Base-by-base conservation (phyloP, 2,888 invertebrate species). In the Allolobophora icterica region DNA sequence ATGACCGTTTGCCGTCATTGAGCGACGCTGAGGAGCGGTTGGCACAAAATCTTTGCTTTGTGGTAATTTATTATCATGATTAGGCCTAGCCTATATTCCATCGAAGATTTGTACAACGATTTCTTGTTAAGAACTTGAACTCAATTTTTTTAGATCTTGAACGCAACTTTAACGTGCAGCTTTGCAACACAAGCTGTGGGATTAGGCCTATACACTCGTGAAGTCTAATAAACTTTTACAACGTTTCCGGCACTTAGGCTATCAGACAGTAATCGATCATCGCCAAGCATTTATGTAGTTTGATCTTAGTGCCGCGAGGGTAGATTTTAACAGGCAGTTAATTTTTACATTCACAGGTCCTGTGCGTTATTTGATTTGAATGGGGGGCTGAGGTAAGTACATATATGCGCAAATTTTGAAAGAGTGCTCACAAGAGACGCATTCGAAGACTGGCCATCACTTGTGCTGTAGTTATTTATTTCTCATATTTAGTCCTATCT, bases 391-490 rank as follows among this genome's bases (percentile, higher is more conserved):
- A 71, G 71, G 71, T 71, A n/a, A 5, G 30, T n/a, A 71, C n/a
- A 71, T 8, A n/a, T 5, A 1, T 71, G n/a, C n/a, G n/a, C n/a
- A n/a, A n/a, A 71, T 5, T 71, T 71, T 71, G 71, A 52, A 52
- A 24, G 4, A 52, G 42, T 42, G 17, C 42, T 13, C 13, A 1
- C 17, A 15, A 52, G 21, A 52, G 52, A 52, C 52, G 52, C 24
- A 52, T 52, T 52, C 52, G 52, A 52, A 52, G 52, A 52, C 52
- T 24, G 52, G 30, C 30, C 30, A 71, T 71, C 71, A 11, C 71
- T 71, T 71, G 71, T 71, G 71, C 71, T 30, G 71, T n/a, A 71
- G 71, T 71, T 71, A n/a, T 71, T 71, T 71, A 71, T 71, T 71
- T 71, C 8, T 71, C 17, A n/a, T n/a, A n/a, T n/a, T n/a, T n/a